Conservation (phyloP, 2,888 invertebrate genomes). For the Nephrotoma guestfalica region DNA sequence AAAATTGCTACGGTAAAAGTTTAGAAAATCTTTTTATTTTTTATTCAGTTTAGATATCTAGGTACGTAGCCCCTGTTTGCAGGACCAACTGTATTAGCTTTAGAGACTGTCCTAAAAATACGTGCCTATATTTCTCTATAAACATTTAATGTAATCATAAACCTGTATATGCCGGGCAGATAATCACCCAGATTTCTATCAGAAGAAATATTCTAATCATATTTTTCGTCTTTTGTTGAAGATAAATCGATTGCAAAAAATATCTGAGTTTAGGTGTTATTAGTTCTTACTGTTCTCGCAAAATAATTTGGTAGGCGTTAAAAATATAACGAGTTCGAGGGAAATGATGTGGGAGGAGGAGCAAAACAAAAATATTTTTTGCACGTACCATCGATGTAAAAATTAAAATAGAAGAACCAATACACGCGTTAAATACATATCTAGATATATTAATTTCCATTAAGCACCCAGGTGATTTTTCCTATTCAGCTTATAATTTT, state of each 20-base stretch:
- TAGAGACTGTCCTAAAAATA: not conserved
- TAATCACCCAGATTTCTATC: not conserved
- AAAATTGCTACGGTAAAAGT: not conserved
- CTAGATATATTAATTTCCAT: not conserved
- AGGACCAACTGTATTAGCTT: not conserved
- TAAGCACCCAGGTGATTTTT: not conserved
- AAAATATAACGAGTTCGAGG: too few species aligned
- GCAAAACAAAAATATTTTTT: not conserved
- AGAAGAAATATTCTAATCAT: not conserved
- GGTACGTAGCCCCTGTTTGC: not conserved
- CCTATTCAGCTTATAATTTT: not conserved
- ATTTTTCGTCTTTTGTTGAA: not conserved
- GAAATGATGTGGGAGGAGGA: too few species aligned
- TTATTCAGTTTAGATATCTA: not conserved
- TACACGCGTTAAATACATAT: not conserved
- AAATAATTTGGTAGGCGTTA: not conserved
- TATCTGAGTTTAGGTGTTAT: not conserved
- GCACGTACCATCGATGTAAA: not conserved
- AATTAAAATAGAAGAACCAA: not conserved
- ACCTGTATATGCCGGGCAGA: not conserved
- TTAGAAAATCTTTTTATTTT: not conserved
- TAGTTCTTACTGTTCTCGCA: not conserved
- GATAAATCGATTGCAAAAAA: not conserved
- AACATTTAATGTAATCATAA: not conserved
- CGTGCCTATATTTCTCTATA: not conserved